Evolutionary conservation across 1,140 invertebrate genomes (phyloP), one percentile per base, ranked within the genome.

Genomic region (Lanistes nyassanus): DNA sequence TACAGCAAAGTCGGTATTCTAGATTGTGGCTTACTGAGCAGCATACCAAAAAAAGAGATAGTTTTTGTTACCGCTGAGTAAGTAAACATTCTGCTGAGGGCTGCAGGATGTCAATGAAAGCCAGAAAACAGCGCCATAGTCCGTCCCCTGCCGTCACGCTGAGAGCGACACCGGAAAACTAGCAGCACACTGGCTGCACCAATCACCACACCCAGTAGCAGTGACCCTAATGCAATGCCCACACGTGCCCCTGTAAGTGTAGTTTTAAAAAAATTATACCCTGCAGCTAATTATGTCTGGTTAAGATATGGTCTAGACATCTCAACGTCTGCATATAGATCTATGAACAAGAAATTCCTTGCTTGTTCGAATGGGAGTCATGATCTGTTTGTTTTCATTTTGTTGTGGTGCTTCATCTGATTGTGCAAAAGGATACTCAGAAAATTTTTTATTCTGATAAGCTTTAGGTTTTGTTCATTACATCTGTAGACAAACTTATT

Each of bases 161-260:
- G 7, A 37, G 58, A 11, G 31, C 56, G 29, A 34, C 23, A 55
- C 7, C 68, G 39, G 9, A 29, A n/a, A 42, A 74, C 23, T 37
- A 73, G 3, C 13, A 56, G 47, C 5, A 77, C 23, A 23, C n/a
- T 31, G 58, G 21, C 62, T 55, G 53, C 51, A 42, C 74, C 74
- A 55, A 79, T n/a, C 16, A 79, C 13, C 4, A 76, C n/a, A 1
- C 77, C 77, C 2, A 72, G 42, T 16, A 79, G 13, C 11, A 79
- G n/a, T 31, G 76, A n/a, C 13, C 74, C 74, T 37, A 79, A 51
- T 23, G 53, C 74, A 19, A 79, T 37, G 53, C 60, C 77, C 34
- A 68, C 68, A 42, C 67, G 73, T 2, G 74, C 39, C 36, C 77
- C 77, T 79, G 68, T 3, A 66, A 75, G 26, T 68, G 19, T 68